phyloP scores from a whole-genome alignment of 2,113 vertebrate species.

The Dromaius novaehollandiae region DNA sequence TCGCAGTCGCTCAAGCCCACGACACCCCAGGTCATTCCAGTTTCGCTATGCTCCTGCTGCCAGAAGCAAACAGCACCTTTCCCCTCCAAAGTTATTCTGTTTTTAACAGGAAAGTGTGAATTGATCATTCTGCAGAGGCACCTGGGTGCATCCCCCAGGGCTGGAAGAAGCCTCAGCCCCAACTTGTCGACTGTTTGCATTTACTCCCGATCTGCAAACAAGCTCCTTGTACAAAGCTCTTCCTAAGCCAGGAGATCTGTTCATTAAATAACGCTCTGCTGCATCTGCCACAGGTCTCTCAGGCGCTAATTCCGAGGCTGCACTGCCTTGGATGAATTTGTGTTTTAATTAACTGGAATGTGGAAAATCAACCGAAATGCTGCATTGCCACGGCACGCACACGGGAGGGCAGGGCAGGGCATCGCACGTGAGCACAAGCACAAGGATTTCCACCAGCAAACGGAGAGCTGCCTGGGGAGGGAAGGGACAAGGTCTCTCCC shows the following conservation, averaged over 20 bases:
- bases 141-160: background rate
- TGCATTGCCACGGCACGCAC: background rate
- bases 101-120: background rate
- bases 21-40: background rate
- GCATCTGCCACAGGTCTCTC: background rate
- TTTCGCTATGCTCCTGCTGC: background rate
- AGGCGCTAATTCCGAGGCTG: background rate
- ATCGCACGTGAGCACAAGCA: too few species aligned
- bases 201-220: slow-evolving; percentile 3
- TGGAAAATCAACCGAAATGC: too few species aligned
- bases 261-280: background rate
- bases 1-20: background rate
- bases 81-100: background rate
- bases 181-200: background rate
- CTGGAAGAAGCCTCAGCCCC: background rate
- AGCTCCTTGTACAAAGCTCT: slow-evolving; percentile 1
- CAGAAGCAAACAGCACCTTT: background rate
- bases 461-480: background rate
- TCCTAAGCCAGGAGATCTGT: background rate
- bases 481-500: too few species aligned
- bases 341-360: background rate
- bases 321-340: background rate
- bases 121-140: too few species aligned
- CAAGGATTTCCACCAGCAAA: background rate
- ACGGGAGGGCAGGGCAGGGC: background rate